Evolutionary conservation across 92 coral and sea anemone genomes (phyloP), one percentile per base, ranked within the genome.

Genomic region (Parazoanthus darwini): DNA sequence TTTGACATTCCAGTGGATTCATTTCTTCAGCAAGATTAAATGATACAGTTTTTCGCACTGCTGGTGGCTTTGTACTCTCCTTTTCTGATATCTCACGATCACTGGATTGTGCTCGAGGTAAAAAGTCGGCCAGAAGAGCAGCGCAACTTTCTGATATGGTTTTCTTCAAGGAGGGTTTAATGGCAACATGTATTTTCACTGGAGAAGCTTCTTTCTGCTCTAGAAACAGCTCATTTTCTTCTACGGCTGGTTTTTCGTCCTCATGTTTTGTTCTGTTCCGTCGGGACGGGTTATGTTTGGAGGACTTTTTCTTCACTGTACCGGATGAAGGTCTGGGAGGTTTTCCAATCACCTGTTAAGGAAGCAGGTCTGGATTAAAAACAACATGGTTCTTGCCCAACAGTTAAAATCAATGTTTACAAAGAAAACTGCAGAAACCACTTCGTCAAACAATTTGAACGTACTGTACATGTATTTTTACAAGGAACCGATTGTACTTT

Each of bases 261-360:
- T 84, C 79, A 16, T 43, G n/a, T 48, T n/a, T 84, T 48, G 65
- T 29, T 3, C 36, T 71, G 54, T 46, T 48, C 43, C 75, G 77
- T 25, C 51, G 50, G 22, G 76, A 48, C 6, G 36, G 77, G 20
- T 18, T 82, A 9, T n/a, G 50, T 82, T 82, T 68, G 26, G 87
- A 83, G 1, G 25, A 51, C 66, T 65, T 81, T 36, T 75, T 90
- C 67, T 87, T 90, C 51, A 70, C 38, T n/a, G 86, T 50, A 73
- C 79, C 85, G 54, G 93, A 88, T 33, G 88, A 85, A 44, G 98
- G 98, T 67, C 95, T 90, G 26, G 98, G 98, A 46, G 94, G 98
- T 86, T 93, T 95, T 42, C 94, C 90, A 66, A 74, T 82, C 33
- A 91, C 91, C 98, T 95, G 77, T 56, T 13, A 88, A 70, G 48